Percentiles rank a stretch among this genome's conserved stretches.
These are phyloP conservation scores for Rhagonycha fulva DNA, from an alignment of 2,888 invertebrate species.

Conservation along the genomic window DNA sequence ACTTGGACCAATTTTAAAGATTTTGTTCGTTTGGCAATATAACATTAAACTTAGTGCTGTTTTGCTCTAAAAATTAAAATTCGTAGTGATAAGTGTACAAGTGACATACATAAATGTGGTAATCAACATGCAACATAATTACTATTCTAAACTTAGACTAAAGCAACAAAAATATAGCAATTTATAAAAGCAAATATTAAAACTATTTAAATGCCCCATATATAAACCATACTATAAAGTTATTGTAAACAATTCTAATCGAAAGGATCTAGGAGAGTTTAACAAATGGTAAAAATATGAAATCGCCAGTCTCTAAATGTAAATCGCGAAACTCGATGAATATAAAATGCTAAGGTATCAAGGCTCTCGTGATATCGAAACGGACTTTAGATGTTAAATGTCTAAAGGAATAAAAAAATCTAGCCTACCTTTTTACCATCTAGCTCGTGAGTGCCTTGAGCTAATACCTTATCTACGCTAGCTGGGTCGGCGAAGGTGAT, in stretches of 20 bases:
- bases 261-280: background rate
- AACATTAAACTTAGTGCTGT: background rate
- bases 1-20: background rate
- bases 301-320: background rate
- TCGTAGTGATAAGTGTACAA: background rate
- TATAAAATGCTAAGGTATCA: conserved; percentile 4
- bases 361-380: conserved; percentile 18
- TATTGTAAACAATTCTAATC: background rate
- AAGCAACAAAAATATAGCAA: conserved; percentile 1
- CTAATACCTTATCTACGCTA: conserved; percentile 99
- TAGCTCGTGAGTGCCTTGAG: conserved; percentile 97
- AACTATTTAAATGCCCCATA: background rate
- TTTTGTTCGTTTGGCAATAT: background rate
- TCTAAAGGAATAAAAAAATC: conserved; percentile 37
- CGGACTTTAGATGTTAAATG: conserved; percentile 24
- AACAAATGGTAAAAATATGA: background rate
- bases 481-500: conserved; percentile 98
- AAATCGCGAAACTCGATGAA: background rate
- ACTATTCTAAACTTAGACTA: background rate
- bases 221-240: background rate
- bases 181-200: background rate
- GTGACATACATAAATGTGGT: background rate
- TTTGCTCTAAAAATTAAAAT: background rate
- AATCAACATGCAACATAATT: background rate
- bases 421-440: conserved; percentile 97